phyloP scores from a whole-genome alignment of 1,140 invertebrate species.

The Oncopeltus fasciatus region DNA sequence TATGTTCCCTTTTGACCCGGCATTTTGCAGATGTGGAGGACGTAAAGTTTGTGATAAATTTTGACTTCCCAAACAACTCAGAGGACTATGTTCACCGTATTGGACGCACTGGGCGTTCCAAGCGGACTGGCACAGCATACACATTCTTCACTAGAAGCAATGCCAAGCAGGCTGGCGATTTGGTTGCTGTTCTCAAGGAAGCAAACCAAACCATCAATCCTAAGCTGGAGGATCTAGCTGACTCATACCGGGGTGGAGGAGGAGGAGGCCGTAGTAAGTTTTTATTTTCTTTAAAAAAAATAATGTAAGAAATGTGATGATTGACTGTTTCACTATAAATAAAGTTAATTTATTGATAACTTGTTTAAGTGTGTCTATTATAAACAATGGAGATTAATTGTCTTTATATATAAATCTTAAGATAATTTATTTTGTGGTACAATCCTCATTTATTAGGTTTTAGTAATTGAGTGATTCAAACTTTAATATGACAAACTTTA shows the following conservation, averaged over 20 bases:
- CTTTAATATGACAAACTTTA: no score
- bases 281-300: slow-evolving; percentile 1
- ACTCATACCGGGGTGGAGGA: neutral
- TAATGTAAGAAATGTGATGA: no score
- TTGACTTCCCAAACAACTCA: slow-evolving; percentile 76
- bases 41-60: slow-evolving; percentile 57
- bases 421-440: no score
- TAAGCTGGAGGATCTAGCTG: slow-evolving; percentile 34
- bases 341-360: no score
- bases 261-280: neutral
- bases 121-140: slow-evolving; percentile 73
- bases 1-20: neutral
- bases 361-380: no score
- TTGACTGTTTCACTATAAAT: no score
- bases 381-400: no score
- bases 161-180: slow-evolving; percentile 53
- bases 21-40: slow-evolving; percentile 18
- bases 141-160: slow-evolving; percentile 74
- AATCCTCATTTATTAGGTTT: no score
- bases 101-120: slow-evolving; percentile 69
- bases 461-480: no score
- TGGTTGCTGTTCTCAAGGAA: slow-evolving; percentile 51
- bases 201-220: slow-evolving; percentile 52
- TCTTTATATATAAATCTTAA: no score
- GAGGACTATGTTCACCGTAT: slow-evolving; percentile 89